Evolutionary conservation across 2,888 invertebrate species (phyloP).

Genomic region (Laspeyria flexula): DNA sequence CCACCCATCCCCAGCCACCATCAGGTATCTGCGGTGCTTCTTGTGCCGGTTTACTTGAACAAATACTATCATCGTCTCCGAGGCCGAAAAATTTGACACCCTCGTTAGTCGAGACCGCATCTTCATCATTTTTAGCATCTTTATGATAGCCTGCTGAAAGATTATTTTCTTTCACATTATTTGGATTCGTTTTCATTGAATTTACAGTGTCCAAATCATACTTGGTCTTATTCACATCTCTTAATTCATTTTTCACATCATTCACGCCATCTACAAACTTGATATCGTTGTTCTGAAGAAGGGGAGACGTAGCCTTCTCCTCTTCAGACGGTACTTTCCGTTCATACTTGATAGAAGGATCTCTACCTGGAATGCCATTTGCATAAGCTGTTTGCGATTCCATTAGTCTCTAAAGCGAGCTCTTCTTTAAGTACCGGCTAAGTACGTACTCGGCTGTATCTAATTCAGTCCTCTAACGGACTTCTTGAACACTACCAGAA

Average conservation of each 20-base stretch:
- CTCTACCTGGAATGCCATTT: slow-evolving; percentile 81
- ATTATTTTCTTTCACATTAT: slow-evolving; percentile 55
- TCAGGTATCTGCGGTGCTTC: slow-evolving; percentile 89
- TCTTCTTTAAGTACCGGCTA: slow-evolving; percentile 63
- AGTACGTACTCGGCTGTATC: slow-evolving; percentile 60
- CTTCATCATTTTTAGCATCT: slow-evolving; percentile 69
- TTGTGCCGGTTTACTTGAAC: slow-evolving; percentile 70
- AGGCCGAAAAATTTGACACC: slow-evolving; percentile 84
- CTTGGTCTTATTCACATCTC: slow-evolving; percentile 56
- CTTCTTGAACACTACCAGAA: slow-evolving; percentile 61
- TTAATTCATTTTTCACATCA: slow-evolving; percentile 60
- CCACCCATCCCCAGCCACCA: slow-evolving; percentile 97
- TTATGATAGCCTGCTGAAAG: slow-evolving; percentile 65
- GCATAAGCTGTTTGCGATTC: slow-evolving; percentile 74
- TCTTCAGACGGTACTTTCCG: slow-evolving; percentile 79
- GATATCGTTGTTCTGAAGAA: slow-evolving; percentile 67
- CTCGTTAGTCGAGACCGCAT: slow-evolving; percentile 76
- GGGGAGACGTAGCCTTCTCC: slow-evolving; percentile 80
- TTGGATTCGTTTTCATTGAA: slow-evolving; percentile 70
- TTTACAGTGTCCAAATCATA: slow-evolving; percentile 74
- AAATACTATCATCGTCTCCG: slow-evolving; percentile 80
- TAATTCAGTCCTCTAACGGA: slow-evolving; percentile 63
- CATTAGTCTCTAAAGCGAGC: slow-evolving; percentile 71
- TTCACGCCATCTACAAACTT: slow-evolving; percentile 70
- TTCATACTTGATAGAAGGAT: slow-evolving; percentile 71